Evolutionary conservation across 2,113 vertebrate genomes (phyloP), one percentile per base, ranked within the genome.

Genomic region (Oxyura jamaicensis): DNA sequence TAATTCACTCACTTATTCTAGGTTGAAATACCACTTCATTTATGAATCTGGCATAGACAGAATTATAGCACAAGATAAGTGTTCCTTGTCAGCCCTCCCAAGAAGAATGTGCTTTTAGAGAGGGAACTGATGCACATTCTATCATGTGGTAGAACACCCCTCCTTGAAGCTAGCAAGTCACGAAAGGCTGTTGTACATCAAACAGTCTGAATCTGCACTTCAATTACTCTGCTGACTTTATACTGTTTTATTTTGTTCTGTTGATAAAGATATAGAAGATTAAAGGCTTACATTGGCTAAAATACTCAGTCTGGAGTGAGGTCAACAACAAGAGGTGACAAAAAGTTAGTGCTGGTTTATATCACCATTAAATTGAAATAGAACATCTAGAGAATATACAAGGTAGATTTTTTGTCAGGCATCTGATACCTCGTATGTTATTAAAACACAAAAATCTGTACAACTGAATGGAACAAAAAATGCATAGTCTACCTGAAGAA

Each of bases 101-200:
- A 94, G 68, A 93, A 75, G 87, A 91, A 91, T 90, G 75, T 86
- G 28, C 72, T 86, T 77, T 92, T 59, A 87, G 66, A 87, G 58
- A 73, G 25, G 33, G 41, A 83, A n/a, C 11, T 66, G 63, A 73
- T 86, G 41, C n/a, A 90, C 63, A 55, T 90, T 88, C 80, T 80
- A 50, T 53, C 50, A 33, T 20, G 5, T 25, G 66, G 26, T 88
- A 74, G 86, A 96, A 74, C n/a, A 86, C 18, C 46, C 59, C 33
- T 86, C 4, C 26, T 20, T 48, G 31, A 83, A 63, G n/a, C 71
- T 41, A 59, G 22, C 23, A 66, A 94, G 10, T n/a, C 36, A 71
- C 31, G 26, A 81, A 95, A 90, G 5, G 25, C 48, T 73, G 29
- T 29, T 91, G 28, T 65, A 52, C 0, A 1, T 56, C 52, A 90